Evolutionary conservation across 1,140 invertebrate genomes (phyloP), one percentile per base, ranked within the genome.

Genomic region (Mercenaria mercenaria): DNA sequence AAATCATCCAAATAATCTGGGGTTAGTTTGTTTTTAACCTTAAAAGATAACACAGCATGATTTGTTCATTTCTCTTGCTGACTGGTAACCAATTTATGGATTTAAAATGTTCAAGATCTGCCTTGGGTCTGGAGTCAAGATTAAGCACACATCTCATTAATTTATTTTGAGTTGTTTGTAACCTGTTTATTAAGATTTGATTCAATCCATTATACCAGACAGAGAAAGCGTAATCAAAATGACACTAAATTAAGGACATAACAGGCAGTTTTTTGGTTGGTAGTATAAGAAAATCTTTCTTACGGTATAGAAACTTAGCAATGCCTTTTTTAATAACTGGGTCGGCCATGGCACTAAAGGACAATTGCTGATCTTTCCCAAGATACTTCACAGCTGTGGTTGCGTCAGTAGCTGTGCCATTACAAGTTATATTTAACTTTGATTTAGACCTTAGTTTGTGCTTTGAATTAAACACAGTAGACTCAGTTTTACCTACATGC

Each of bases 401-500:
- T 0, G 72, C n/a, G 56, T 69, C 26, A 80, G 86, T 81, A 41
- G 50, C 43, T 52, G 74, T 83, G 26, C 41, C 50, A 67, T 85
- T 86, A 61, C 89, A 86, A 77, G 23, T 81, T 20, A 80, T 56
- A 79, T 83, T 26, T 29, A 86, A 59, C n/a, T 61, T 43, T 20
- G 81, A 26, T 37, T 69, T 29, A 64, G 76, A 79, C 29, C 39
- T 50, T 6, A 89, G 26, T 84, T 86, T 89, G 6, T 76, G 32
- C 85, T 86, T 89, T 8, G 90, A 39, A 6, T 86, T 86, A 81
- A 91, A 85, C 0, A 91, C 20, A 26, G 89, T 89, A 26, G 81
- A 82, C 50, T 90, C 89, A 23, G 83, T 90, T 87, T 90, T 86
- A 50, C 90, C 86, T 47, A 91, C 56, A 39, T 89, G 86, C n/a